Evolutionary conservation across 2,797 vertebrate species (phyloP).

Genomic region (Chelidonichthys spinosus): DNA sequence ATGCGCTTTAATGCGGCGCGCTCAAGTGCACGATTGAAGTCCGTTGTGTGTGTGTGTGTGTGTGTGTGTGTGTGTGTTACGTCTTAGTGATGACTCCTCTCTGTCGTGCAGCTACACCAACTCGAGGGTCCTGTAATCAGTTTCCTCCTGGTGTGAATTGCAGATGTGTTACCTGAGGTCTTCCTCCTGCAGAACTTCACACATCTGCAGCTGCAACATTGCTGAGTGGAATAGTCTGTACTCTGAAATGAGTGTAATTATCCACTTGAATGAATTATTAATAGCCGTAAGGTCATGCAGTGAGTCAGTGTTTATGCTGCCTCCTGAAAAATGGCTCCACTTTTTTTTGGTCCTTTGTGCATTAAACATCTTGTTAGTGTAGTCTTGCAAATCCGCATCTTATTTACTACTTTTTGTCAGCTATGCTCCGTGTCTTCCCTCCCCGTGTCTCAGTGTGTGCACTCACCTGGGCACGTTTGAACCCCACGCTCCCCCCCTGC

Average conservation of each 20-base stretch:
- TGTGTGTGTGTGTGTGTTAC: constrained; percentile 21
- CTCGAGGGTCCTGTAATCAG: constrained; percentile 47
- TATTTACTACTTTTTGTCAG: constrained; percentile 9
- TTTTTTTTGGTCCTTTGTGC: constrained; percentile 11
- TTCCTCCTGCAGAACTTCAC: constrained; percentile 32
- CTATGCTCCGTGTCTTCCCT: neutral
- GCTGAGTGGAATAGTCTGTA: constrained; percentile 39
- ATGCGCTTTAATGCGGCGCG: constrained; percentile 1
- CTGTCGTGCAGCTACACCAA: constrained; percentile 30
- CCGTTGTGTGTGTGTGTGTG: constrained; percentile 12
- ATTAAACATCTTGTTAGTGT: constrained; percentile 9
- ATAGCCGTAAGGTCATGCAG: constrained; percentile 38
- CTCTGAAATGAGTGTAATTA: constrained; percentile 51
- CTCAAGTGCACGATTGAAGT: no score
- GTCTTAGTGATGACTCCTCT: constrained; percentile 42
- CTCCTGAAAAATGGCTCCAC: constrained; percentile 19
- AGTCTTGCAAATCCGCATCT: constrained; percentile 10
- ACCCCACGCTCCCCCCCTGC: constrained; percentile 22
- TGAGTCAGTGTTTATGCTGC: constrained; percentile 31
- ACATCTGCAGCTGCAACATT: constrained; percentile 36
- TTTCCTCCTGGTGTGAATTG: constrained; percentile 39
- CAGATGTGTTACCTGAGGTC: constrained; percentile 43
- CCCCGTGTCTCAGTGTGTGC: neutral
- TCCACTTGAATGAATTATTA: constrained; percentile 56
- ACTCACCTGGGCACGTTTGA: neutral